Evolutionary conservation across 2,888 invertebrate genomes (phyloP), one percentile per base, ranked within the genome.

Genomic region (Cheilosia vernalis): DNA sequence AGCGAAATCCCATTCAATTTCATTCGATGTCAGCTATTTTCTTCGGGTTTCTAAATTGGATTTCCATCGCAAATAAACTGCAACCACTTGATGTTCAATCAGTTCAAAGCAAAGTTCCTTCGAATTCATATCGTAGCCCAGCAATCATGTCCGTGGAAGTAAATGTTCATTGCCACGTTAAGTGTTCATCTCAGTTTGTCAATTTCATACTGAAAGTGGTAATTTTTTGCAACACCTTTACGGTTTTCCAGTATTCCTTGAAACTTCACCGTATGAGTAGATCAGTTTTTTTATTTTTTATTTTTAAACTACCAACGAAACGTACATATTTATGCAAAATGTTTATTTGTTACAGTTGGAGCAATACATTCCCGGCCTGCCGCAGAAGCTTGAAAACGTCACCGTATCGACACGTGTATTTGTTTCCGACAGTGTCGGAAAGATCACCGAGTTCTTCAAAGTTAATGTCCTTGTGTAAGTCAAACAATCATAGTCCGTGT

Each of bases 401-500:
- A 92, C 93, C 1, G 89, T 89, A 9, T 90, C 91, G 17, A 93
- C 93, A 0, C 93, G 93, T 88, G 91, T 91, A 44, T 89, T 93
- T 49, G 93, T 93, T 1, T 90, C 90, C 40, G 92, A 94, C 77
- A 94, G 94, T 88, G 93, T 93, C 88, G 92, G 93, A 87, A 90
- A 93, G 44, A 92, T 93, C 5, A 90, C 93, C 10, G 93, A 94
- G 83, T 95, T 95, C 93, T 92, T 96, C 89, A 94, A 94, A 90
- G 95, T 94, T 69, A 95, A 96, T 93, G 95, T 96, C 74, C 96
- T 96, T 93, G 93, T 96, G 96, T 96, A 93, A 95, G 96, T 95
- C 13, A 49, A 17, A 15, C 1, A 15, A 6, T 27, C 4, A 51
- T 13, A 10, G 2, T 24, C 15, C 4, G 2, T 15, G 2, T 15